Conservation (phyloP, 1,140 invertebrate species). For the Steinernema khuongi region DNA sequence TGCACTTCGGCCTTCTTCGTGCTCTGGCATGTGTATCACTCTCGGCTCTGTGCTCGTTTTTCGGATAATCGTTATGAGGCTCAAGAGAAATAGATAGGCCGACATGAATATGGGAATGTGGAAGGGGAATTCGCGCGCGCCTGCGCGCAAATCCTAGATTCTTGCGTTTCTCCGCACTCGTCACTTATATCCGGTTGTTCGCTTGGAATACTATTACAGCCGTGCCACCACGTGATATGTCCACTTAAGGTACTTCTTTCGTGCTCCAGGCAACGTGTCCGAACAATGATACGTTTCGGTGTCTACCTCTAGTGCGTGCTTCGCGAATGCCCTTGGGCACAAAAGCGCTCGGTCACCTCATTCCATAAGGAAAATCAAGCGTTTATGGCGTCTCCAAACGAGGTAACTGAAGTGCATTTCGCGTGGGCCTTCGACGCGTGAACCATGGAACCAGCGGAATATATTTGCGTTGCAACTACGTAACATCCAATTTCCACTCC, state of each 20-base stretch:
- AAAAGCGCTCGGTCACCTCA: too few species aligned
- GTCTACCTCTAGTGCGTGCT: too few species aligned
- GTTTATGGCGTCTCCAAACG: background rate
- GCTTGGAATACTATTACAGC: background rate
- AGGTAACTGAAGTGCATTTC: background rate
- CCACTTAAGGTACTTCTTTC: too few species aligned
- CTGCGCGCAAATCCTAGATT: background rate
- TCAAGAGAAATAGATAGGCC: conserved; percentile 11
- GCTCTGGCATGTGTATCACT: background rate
- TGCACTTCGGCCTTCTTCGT: background rate
- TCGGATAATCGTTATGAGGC: conserved; percentile 12
- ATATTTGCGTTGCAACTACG: too few species aligned
- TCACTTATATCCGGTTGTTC: background rate
- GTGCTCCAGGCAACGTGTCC: too few species aligned
- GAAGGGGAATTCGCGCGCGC: background rate
- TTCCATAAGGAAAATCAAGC: too few species aligned
- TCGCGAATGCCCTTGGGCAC: too few species aligned
- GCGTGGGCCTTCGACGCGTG: background rate
- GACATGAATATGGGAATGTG: background rate
- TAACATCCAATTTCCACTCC: too few species aligned
- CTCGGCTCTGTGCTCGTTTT: background rate
- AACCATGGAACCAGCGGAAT: too few species aligned
- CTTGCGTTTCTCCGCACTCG: background rate
- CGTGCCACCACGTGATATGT: too few species aligned
- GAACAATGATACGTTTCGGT: too few species aligned